phyloP scores from a whole-genome alignment of 2,113 vertebrate species.

The Lanius ludovicianus region DNA sequence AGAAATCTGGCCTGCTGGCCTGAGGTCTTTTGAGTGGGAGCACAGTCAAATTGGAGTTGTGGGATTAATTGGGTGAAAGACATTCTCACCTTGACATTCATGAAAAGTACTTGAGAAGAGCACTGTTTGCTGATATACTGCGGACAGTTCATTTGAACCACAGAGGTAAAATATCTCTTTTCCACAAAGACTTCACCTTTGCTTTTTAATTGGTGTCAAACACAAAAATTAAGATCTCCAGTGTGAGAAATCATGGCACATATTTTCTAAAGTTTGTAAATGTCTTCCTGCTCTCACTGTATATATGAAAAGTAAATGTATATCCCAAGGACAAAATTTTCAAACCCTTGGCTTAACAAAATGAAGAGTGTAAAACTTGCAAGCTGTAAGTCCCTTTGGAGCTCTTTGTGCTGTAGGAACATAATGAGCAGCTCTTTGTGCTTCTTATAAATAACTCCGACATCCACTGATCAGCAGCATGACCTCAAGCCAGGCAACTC shows the following conservation, averaged over 20 bases:
- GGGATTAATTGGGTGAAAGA: constrained; percentile 61
- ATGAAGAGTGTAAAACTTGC: background rate
- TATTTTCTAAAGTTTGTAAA: constrained; percentile 20
- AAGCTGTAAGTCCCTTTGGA: background rate
- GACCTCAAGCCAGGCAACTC: constrained; percentile 24
- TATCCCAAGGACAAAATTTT: constrained; percentile 29
- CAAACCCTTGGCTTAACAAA: background rate
- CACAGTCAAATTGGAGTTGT: constrained; percentile 18
- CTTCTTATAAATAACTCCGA: constrained; percentile 11
- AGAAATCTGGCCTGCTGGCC: constrained; percentile 35
- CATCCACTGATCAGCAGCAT: background rate
- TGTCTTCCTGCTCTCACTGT: background rate
- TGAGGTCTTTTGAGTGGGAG: constrained; percentile 5
- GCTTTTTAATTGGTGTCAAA: constrained; percentile 1
- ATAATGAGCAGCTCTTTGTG: constrained; percentile 4
- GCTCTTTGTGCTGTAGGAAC: background rate
- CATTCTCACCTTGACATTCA: constrained; percentile 49
- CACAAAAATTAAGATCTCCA: background rate
- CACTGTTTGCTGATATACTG: constrained; percentile 27
- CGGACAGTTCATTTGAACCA: background rate
- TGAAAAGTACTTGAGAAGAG: constrained; percentile 21
- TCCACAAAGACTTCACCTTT: background rate
- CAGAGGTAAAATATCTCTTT: background rate
- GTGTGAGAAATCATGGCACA: background rate
- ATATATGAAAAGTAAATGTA: background rate